Conservation (phyloP, 2,797 vertebrate species). For the Spheniscus humboldti region DNA sequence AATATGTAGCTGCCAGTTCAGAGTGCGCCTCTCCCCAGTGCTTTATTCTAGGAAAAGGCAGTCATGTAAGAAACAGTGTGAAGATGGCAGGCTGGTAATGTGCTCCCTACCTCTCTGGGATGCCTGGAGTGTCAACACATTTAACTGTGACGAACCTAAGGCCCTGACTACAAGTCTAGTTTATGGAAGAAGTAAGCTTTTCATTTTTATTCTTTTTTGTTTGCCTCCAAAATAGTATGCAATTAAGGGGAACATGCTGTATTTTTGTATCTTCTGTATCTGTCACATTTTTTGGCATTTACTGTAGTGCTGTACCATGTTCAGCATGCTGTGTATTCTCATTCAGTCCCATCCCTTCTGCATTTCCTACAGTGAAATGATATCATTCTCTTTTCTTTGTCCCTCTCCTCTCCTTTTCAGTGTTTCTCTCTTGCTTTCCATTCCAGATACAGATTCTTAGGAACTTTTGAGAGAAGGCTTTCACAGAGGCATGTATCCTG, state of each 20-base stretch:
- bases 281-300: neutral
- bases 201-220: neutral
- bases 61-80: fast-evolving
- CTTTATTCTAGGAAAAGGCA: neutral
- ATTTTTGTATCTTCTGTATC: neutral
- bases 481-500: neutral
- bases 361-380: neutral
- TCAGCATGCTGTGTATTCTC: neutral
- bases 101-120: neutral
- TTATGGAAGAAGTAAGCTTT: neutral
- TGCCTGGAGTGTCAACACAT: neutral
- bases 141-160: neutral
- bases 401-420: neutral
- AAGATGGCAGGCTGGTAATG: neutral
- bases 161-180: neutral
- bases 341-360: neutral
- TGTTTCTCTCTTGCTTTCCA: neutral
- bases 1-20: neutral
- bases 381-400: neutral
- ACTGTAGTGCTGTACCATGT: neutral
- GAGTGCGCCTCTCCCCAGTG: fast-evolving
- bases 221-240: neutral
- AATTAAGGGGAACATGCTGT: fast-evolving
- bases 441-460: neutral
- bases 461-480: neutral